These are phyloP conservation scores for Synchiropus splendidus DNA, from an alignment of 2,113 vertebrate species.

Conservation along the genomic window DNA sequence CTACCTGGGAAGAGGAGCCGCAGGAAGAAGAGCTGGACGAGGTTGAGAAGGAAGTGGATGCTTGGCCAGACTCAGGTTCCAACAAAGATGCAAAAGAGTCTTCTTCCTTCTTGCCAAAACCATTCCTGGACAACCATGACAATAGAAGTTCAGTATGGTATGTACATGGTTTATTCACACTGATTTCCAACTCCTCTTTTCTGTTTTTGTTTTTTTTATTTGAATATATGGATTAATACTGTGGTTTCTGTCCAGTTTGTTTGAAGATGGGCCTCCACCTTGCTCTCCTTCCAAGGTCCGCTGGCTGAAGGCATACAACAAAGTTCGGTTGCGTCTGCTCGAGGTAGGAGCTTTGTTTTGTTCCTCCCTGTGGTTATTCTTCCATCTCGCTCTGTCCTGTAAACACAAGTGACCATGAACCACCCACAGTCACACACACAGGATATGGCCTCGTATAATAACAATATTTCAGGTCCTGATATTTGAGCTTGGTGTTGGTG, in stretches of 20 bases:
- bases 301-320: constrained; percentile 60
- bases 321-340: constrained; percentile 42
- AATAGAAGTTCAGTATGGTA: constrained; percentile 41
- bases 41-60: constrained; percentile 38
- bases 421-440: no score
- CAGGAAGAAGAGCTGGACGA: constrained; percentile 33
- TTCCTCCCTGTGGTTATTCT: neutral
- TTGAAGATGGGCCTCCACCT: constrained; percentile 29
- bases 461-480: no score
- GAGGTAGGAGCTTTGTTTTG: constrained; percentile 39
- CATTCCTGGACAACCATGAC: constrained; percentile 8
- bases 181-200: neutral
- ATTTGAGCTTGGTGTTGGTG: no score
- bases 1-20: constrained; percentile 52
- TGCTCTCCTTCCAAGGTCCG: constrained; percentile 51
- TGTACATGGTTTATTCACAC: neutral
- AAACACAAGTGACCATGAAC: neutral
- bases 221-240: neutral
- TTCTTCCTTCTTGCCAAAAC: neutral
- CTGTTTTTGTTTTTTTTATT: neutral
- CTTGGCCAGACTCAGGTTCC: constrained; percentile 36
- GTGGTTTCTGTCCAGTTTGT: constrained; percentile 27
- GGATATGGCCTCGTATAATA: no score
- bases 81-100: constrained; percentile 40
- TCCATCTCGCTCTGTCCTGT: no score